These are phyloP conservation scores for Pseudorasbora parva DNA, from an alignment of 2,113 vertebrate genomes.

Conservation along the genomic window DNA sequence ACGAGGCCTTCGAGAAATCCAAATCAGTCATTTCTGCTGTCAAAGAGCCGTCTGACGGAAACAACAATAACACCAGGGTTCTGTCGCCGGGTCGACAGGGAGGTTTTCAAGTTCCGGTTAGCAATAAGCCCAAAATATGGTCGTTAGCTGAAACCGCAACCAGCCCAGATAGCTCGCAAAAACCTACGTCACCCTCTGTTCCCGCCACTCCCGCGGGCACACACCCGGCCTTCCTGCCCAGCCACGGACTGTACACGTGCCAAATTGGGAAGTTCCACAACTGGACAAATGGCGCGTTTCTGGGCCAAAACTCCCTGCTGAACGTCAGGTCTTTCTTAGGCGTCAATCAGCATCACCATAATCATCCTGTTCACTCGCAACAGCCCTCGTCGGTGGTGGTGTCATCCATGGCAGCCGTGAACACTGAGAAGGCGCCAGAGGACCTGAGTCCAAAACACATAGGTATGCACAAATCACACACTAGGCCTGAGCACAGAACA, in stretches of 20 bases:
- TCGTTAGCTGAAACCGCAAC: constrained; percentile 97
- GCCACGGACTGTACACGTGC: constrained; percentile 98
- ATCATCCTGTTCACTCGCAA: constrained; percentile 78
- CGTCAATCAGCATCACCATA: constrained; percentile 86
- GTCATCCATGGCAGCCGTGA: constrained; percentile 78
- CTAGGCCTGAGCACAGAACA: neutral
- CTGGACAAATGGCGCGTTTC: constrained; percentile 97
- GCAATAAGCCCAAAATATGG: constrained; percentile 98
- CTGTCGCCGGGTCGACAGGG: constrained; percentile 82
- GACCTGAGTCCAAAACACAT: constrained; percentile 92
- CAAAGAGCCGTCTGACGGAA: constrained; percentile 83
- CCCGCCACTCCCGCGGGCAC: constrained; percentile 80
- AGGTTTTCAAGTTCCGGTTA: constrained; percentile 84
- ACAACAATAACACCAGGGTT: constrained; percentile 82
- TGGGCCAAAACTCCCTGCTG: constrained; percentile 93
- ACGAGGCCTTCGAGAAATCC: constrained; percentile 83
- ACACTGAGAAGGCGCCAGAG: constrained; percentile 82
- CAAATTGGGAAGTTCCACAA: constrained; percentile 99
- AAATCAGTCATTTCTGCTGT: constrained; percentile 78
- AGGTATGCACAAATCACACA: constrained; percentile 77
- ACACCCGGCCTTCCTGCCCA: constrained; percentile 94
- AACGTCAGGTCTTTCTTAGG: constrained; percentile 95
- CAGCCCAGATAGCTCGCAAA: constrained; percentile 90
- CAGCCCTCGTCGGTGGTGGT: constrained; percentile 79
- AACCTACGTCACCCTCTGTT: constrained; percentile 80